Conservation (phyloP, 2,888 invertebrate genomes). For the Sphaeridia pumilis region DNA sequence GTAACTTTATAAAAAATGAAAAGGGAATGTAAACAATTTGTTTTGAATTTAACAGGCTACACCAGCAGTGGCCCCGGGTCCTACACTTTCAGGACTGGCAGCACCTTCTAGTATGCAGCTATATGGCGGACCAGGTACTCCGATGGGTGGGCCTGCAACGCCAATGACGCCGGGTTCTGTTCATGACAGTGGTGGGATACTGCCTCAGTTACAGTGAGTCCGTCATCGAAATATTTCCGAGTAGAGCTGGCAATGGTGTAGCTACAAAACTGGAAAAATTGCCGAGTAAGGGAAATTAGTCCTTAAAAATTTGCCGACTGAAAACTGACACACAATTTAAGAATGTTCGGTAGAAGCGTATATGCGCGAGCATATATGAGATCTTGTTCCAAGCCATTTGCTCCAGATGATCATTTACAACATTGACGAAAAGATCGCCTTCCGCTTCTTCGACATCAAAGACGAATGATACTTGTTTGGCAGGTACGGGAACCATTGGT, state of each 20-base stretch:
- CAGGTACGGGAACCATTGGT: no score
- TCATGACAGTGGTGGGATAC: slow-evolving; percentile 83
- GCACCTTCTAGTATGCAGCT: slow-evolving; percentile 47
- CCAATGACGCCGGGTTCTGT: slow-evolving; percentile 83
- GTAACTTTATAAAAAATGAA: background rate
- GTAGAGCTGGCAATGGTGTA: background rate
- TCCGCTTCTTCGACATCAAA: no score
- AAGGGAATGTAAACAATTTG: background rate
- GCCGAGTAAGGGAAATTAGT: no score
- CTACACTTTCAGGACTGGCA: slow-evolving; percentile 44
- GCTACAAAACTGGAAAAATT: no score
- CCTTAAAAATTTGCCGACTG: no score
- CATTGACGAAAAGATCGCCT: no score
- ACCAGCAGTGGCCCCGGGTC: slow-evolving; percentile 51
- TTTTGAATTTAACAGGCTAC: slow-evolving; percentile 65
- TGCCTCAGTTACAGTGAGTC: slow-evolving; percentile 76
- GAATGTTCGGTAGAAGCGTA: no score
- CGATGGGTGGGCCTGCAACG: slow-evolving; percentile 46
- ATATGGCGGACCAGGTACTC: slow-evolving; percentile 34
- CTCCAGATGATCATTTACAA: no score
- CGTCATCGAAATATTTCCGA: background rate
- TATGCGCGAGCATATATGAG: no score
- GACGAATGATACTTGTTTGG: no score
- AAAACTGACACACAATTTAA: no score
- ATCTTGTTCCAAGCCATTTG: no score